These are phyloP conservation scores for Trachelus stipa DNA, from an alignment of 2,888 invertebrate species.

Conservation along the genomic window DNA sequence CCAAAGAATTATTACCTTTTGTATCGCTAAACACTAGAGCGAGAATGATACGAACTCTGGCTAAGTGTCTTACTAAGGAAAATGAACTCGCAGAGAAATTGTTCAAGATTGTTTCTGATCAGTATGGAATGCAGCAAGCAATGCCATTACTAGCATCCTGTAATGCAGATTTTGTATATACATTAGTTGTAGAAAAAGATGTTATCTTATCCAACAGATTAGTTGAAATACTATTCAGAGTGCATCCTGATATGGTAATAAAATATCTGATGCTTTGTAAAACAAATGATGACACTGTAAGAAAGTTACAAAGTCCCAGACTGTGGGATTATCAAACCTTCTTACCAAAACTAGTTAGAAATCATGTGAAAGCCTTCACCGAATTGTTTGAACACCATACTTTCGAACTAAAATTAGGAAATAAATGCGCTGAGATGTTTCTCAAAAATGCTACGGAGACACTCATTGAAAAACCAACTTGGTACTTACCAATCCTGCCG, in stretches of 20 bases:
- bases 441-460: constrained; percentile 42
- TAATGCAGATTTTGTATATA: constrained; percentile 42
- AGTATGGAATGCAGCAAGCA: constrained; percentile 43
- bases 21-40: constrained; percentile 47
- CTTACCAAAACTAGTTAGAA: constrained; percentile 43
- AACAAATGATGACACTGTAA: background rate
- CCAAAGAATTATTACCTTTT: constrained; percentile 42
- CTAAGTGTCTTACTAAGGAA: constrained; percentile 37
- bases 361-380: constrained; percentile 40
- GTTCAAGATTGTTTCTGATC: constrained; percentile 33
- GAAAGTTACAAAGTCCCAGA: constrained; percentile 15
- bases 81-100: constrained; percentile 47
- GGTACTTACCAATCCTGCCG: constrained; percentile 38
- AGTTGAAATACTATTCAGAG: constrained; percentile 33
- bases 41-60: constrained; percentile 47
- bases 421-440: constrained; percentile 39
- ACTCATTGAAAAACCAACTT: constrained; percentile 38
- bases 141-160: constrained; percentile 49
- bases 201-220: constrained; percentile 32
- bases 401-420: constrained; percentile 37
- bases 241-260: constrained; percentile 47
- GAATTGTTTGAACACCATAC: constrained; percentile 35
- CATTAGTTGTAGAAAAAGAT: constrained; percentile 26
- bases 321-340: constrained; percentile 32
- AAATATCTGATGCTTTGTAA: constrained; percentile 47